Percentiles rank a stretch among this genome's conserved stretches.
Evolutionary conservation across 2,797 vertebrate genomes (phyloP).

Genomic region (Lacerta agilis): DNA sequence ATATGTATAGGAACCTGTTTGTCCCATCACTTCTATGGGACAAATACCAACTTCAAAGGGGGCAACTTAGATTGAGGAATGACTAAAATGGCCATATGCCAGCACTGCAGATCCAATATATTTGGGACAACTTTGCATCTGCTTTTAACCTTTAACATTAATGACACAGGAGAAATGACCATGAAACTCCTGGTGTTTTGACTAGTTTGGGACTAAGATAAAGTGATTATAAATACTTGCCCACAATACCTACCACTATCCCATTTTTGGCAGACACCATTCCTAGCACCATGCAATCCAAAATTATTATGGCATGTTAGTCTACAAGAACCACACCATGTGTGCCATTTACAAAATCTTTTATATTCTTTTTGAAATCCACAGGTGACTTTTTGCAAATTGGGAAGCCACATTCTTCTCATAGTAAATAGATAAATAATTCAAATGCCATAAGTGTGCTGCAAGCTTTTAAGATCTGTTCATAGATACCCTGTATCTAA

Average conservation of each 20-base stretch:
- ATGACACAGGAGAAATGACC: neutral
- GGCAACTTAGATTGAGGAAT: neutral
- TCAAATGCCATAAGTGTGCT: constrained; percentile 39
- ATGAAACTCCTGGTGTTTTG: neutral
- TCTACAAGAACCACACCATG: constrained; percentile 37
- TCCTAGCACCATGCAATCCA: constrained; percentile 2
- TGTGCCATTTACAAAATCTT: constrained; percentile 32
- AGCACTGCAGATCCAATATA: neutral
- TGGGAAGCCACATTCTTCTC: constrained; percentile 36
- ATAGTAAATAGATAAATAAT: constrained; percentile 46
- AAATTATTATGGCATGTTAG: neutral
- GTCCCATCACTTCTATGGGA: no score
- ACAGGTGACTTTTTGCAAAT: constrained; percentile 35
- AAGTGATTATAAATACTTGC: neutral
- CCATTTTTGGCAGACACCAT: constrained; percentile 16
- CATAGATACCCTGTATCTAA: constrained; percentile 45
- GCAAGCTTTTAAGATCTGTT: constrained; percentile 52
- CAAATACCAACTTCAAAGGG: neutral
- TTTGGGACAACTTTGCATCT: neutral
- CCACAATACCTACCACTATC: neutral
- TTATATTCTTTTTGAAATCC: constrained; percentile 41
- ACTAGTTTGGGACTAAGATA: neutral
- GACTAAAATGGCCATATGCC: neutral
- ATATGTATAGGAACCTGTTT: no score
- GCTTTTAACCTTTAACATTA: neutral